Evolutionary conservation across 2,888 invertebrate genomes (phyloP).

Genomic region (Melinopterus prodromus): DNA sequence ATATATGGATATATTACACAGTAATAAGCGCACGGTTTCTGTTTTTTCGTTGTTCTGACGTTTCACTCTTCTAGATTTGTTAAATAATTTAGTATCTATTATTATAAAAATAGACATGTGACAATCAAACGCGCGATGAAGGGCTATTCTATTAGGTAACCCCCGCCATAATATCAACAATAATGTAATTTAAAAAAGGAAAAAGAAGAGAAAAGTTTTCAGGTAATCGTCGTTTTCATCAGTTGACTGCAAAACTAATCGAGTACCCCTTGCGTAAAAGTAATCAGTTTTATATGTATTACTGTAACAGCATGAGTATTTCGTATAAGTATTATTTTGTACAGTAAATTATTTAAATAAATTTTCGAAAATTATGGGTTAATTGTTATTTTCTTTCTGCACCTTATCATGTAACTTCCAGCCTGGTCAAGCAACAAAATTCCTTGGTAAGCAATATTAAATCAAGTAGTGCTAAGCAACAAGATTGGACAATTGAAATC

Average conservation of each 20-base stretch:
- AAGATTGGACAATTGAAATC: too few species aligned
- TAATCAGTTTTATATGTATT: slow-evolving; percentile 27
- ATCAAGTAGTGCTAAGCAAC: too few species aligned
- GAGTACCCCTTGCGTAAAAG: slow-evolving; percentile 19
- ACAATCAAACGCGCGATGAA: slow-evolving; percentile 59
- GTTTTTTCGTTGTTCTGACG: not conserved
- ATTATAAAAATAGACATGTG: slow-evolving; percentile 43
- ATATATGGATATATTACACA: not conserved
- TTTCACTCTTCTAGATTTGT: not conserved
- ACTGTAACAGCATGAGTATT: slow-evolving; percentile 25
- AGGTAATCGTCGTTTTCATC: slow-evolving; percentile 6
- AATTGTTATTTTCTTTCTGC: slow-evolving; percentile 6
- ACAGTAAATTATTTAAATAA: slow-evolving; percentile 26
- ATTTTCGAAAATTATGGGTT: slow-evolving; percentile 21
- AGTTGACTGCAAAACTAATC: slow-evolving; percentile 10
- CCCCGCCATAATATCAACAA: not conserved
- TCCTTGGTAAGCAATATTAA: too few species aligned
- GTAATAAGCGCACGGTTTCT: not conserved
- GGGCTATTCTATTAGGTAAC: slow-evolving; percentile 42
- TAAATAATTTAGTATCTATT: slow-evolving; percentile 10
- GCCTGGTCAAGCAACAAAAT: too few species aligned
- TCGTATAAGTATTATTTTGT: slow-evolving; percentile 26
- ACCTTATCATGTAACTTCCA: not conserved
- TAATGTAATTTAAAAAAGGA: not conserved
- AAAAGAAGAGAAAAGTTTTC: not conserved